phyloP scores from a whole-genome alignment of 2,113 vertebrate species.

The Brachirus orientalis region DNA sequence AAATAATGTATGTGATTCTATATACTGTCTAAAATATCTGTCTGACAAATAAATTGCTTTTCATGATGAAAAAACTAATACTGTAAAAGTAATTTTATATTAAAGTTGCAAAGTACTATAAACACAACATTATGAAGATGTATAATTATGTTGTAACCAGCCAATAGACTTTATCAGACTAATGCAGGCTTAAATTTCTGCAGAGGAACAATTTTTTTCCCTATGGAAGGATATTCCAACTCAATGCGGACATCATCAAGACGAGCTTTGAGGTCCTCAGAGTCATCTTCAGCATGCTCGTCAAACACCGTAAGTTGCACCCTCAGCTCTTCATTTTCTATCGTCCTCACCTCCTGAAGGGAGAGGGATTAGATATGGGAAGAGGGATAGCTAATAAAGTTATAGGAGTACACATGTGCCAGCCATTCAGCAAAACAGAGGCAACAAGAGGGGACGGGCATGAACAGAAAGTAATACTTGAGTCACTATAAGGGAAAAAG shows the following conservation, averaged over 20 bases:
- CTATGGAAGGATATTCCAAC: conserved; percentile 94
- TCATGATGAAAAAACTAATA: no score
- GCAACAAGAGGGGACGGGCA: conserved; percentile 5
- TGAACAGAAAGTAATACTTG: conserved; percentile 25
- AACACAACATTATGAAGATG: not conserved
- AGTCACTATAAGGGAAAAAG: conserved; percentile 5
- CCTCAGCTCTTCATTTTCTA: conserved; percentile 91
- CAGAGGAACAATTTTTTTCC: conserved; percentile 11
- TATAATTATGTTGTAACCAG: not conserved
- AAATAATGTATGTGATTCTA: not conserved
- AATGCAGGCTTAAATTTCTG: conserved; percentile 9
- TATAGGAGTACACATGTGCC: conserved; percentile 1
- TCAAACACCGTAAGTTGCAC: conserved; percentile 90
- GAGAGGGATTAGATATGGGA: conserved; percentile 8
- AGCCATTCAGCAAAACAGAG: conserved; percentile 24
- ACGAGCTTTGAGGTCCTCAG: conserved; percentile 86
- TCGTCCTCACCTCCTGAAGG: conserved; percentile 84
- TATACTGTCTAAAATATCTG: not conserved
- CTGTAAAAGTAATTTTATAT: no score
- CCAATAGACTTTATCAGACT: not conserved
- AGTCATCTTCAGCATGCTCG: conserved; percentile 91
- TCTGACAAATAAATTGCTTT: no score
- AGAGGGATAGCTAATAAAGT: conserved; percentile 24
- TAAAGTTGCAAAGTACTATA: not conserved
- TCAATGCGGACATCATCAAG: conserved; percentile 91